A percentile compares a stretch with the other conserved stretches of the same genome.
These are phyloP conservation scores for Streblospio benedicti DNA, from an alignment of 1,140 invertebrate species.

Conservation along the genomic window DNA sequence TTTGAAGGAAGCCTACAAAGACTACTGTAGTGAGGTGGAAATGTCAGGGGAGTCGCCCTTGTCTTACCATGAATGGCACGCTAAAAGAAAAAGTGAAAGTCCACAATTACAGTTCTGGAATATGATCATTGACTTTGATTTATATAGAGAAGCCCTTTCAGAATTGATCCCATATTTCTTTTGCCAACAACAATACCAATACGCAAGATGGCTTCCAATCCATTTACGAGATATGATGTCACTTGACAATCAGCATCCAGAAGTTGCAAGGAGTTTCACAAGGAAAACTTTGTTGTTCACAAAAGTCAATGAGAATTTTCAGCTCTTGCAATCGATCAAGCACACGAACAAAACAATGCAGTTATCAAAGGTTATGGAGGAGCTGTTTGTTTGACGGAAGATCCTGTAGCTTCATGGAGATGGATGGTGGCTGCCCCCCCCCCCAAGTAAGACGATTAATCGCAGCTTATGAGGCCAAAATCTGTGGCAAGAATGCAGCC, in stretches of 20 bases:
- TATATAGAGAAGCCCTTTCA: background rate
- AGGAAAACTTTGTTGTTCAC: background rate
- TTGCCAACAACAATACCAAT: constrained; percentile 14
- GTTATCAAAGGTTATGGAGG: too few species aligned
- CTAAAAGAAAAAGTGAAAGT: background rate
- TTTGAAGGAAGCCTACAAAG: background rate
- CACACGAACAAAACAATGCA: constrained; percentile 20
- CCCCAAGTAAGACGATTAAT: background rate
- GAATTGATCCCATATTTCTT: constrained; percentile 20
- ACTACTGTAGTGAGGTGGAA: background rate
- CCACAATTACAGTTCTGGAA: background rate
- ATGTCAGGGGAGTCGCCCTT: background rate
- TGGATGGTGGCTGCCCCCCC: constrained; percentile 1
- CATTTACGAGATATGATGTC: constrained; percentile 15
- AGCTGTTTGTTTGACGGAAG: too few species aligned
- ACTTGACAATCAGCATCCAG: constrained; percentile 14
- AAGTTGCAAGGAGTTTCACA: background rate
- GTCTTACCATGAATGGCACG: background rate
- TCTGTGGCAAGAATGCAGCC: background rate
- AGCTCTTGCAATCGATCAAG: constrained; percentile 20
- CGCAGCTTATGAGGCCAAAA: background rate
- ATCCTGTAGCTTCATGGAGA: background rate
- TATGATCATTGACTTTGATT: background rate
- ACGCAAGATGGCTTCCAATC: constrained; percentile 20
- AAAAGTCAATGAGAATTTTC: constrained; percentile 18